phyloP scores from a whole-genome alignment of 2,113 vertebrate genomes.

The Noturus placidus region DNA sequence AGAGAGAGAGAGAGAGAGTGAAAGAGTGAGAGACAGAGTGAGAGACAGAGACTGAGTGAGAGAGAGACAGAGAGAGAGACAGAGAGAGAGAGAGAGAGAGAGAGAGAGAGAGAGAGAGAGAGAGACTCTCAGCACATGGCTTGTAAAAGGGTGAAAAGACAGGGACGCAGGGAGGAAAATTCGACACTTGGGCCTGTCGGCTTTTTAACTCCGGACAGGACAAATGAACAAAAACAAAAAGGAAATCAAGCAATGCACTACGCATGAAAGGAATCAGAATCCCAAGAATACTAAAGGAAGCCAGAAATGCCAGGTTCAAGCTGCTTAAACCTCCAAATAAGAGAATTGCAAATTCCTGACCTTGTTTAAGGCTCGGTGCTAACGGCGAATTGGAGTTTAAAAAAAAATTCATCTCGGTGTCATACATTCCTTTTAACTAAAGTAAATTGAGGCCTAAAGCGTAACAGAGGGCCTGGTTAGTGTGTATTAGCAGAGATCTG shows the following conservation, averaged over 20 bases:
- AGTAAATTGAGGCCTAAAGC: conserved; percentile 43
- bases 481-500: conserved; percentile 30
- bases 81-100: no score
- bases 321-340: not conserved
- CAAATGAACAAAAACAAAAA: no score
- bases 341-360: not conserved
- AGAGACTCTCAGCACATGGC: not conserved
- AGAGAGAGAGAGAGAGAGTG: no score
- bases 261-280: not conserved
- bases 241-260: not conserved
- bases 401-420: not conserved
- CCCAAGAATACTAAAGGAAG: not conserved
- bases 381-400: not conserved
- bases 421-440: not conserved
- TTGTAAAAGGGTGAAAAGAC: conserved; percentile 27
- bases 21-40: no score
- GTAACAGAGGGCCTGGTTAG: conserved; percentile 39
- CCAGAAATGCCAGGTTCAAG: not conserved
- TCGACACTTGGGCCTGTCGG: conserved; percentile 26
- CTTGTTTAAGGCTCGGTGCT: conserved; percentile 21
- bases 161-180: conserved; percentile 4
- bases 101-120: no score
- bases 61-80: no score
- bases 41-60: no score
- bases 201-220: not conserved